A percentile compares a stretch with the other conserved stretches of the same genome.
phyloP scores from a whole-genome alignment of 2,888 invertebrate species.

The Tinea trinotella region DNA sequence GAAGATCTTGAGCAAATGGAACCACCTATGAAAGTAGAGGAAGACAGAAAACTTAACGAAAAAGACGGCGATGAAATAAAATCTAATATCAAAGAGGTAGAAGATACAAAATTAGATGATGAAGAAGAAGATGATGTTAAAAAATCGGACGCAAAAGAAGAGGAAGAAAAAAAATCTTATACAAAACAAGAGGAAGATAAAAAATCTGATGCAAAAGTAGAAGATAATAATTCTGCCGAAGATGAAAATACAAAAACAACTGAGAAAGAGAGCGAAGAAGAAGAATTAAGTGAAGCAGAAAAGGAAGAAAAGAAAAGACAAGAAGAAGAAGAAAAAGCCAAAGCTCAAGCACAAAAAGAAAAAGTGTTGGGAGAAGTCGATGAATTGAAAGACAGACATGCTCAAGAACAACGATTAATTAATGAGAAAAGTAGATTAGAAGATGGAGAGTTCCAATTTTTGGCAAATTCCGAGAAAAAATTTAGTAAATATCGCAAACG shows the following conservation, averaged over 20 bases:
- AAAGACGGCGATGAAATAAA: not conserved
- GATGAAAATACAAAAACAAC: not conserved
- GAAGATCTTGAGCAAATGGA: not conserved
- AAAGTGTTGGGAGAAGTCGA: slow-evolving; percentile 52
- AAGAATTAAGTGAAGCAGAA: slow-evolving; percentile 23
- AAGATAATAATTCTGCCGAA: not conserved
- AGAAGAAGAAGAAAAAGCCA: slow-evolving; percentile 22
- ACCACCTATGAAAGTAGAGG: not conserved
- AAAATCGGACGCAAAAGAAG: slow-evolving; percentile 27
- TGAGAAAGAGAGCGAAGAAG: slow-evolving; percentile 14
- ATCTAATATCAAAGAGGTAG: slow-evolving; percentile 1
- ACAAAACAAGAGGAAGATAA: slow-evolving; percentile 15
- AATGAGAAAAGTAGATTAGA: slow-evolving; percentile 53
- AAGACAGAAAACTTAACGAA: no score
- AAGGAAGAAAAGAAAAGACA: slow-evolving; percentile 24
- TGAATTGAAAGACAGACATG: slow-evolving; percentile 51
- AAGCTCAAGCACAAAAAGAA: slow-evolving; percentile 41
- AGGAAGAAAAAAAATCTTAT: slow-evolving; percentile 20
- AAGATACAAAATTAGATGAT: not conserved
- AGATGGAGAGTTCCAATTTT: slow-evolving; percentile 26
- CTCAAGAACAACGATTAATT: slow-evolving; percentile 46
- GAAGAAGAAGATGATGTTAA: not conserved
- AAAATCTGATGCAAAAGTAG: slow-evolving; percentile 5
- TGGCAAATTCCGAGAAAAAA: not conserved
- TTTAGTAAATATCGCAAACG: not conserved